Evolutionary conservation across 2,888 invertebrate genomes (phyloP).

Genomic region (Caenorhabditis angaria): DNA sequence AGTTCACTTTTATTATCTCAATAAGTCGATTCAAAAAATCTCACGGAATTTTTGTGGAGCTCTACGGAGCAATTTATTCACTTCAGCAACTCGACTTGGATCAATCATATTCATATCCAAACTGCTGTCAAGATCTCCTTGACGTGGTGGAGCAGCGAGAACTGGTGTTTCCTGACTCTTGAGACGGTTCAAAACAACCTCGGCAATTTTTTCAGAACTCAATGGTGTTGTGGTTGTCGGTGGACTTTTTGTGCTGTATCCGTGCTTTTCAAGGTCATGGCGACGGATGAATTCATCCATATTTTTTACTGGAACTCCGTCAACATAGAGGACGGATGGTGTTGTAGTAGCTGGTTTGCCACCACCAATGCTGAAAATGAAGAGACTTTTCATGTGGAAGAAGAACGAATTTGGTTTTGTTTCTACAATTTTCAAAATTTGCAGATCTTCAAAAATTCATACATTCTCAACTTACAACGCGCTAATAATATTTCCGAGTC

Average conservation of each 20-base stretch:
- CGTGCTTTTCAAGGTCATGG: slow-evolving; percentile 39
- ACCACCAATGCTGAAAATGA: slow-evolving; percentile 29
- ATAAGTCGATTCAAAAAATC: neutral
- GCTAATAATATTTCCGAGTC: slow-evolving; percentile 24
- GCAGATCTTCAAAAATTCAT: neutral
- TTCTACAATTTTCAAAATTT: neutral
- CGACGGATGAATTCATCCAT: slow-evolving; percentile 49
- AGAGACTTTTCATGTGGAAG: neutral
- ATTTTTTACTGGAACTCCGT: slow-evolving; percentile 48
- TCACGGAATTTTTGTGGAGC: slow-evolving; percentile 51
- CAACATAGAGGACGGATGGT: slow-evolving; percentile 39
- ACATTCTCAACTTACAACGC: slow-evolving; percentile 39
- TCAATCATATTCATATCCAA: slow-evolving; percentile 50
- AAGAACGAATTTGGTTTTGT: neutral
- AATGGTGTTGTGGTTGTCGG: slow-evolving; percentile 34
- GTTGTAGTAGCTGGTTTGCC: slow-evolving; percentile 37
- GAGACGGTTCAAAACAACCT: slow-evolving; percentile 35
- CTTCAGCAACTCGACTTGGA: slow-evolving; percentile 48
- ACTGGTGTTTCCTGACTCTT: slow-evolving; percentile 14
- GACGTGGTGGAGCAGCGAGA: slow-evolving; percentile 6
- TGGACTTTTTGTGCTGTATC: slow-evolving; percentile 42
- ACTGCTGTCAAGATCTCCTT: slow-evolving; percentile 35
- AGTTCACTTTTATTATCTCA: slow-evolving; percentile 5
- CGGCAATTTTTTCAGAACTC: slow-evolving; percentile 39
- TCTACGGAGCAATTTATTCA: slow-evolving; percentile 49